Percentiles rank a stretch among this genome's conserved stretches.
Conservation (phyloP, 2,888 invertebrate genomes). For the Drosophila ezoana region DNA sequence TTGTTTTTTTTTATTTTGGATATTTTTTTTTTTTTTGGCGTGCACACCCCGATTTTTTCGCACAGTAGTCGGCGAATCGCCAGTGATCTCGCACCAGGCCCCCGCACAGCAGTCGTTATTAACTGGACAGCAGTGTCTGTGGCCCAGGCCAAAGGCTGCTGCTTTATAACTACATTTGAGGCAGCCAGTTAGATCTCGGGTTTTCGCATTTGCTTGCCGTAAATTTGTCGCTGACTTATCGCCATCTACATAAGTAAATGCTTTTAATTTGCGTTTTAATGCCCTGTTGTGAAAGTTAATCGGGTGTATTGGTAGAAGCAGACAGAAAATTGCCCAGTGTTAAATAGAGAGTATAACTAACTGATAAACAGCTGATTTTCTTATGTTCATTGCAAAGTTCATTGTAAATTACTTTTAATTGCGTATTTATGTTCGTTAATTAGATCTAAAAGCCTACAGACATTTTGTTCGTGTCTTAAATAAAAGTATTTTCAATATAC, state of each 20-base stretch:
- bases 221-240: slow-evolving; percentile 59
- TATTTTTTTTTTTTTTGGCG: slow-evolving; percentile 15
- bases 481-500: neutral
- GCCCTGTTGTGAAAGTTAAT: slow-evolving; percentile 21
- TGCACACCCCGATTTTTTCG: slow-evolving; percentile 46
- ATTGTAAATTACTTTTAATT: neutral
- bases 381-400: neutral
- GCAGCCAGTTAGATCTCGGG: slow-evolving; percentile 3
- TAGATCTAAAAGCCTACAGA: neutral
- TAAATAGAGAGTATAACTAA: slow-evolving; percentile 12
- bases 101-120: slow-evolving; percentile 30
- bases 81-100: slow-evolving; percentile 30
- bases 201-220: slow-evolving; percentile 26
- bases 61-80: slow-evolving; percentile 54
- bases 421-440: too few species aligned
- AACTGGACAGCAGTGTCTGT: slow-evolving; percentile 34
- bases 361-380: neutral
- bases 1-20: slow-evolving; percentile 9
- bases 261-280: slow-evolving; percentile 43
- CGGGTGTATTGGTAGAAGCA: slow-evolving; percentile 23
- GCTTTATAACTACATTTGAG: slow-evolving; percentile 42
- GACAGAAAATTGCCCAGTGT: neutral
- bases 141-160: slow-evolving; percentile 20
- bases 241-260: slow-evolving; percentile 43
- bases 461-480: neutral